phyloP scores from a whole-genome alignment of 2,888 invertebrate genomes.

The Pelosia muscerda region DNA sequence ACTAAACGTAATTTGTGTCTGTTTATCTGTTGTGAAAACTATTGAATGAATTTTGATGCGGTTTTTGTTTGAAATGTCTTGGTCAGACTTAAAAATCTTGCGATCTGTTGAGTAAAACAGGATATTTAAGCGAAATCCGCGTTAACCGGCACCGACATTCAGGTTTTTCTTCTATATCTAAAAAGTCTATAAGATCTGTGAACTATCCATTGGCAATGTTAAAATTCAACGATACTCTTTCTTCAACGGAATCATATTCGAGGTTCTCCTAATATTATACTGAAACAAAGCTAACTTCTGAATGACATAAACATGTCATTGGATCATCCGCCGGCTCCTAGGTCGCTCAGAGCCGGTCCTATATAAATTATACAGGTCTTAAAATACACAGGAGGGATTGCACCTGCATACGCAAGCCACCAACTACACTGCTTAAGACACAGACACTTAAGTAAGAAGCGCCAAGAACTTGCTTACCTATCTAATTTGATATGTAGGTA shows the following conservation, averaged over 20 bases:
- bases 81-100: too few species aligned
- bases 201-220: neutral
- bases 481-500: neutral
- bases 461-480: slow-evolving; percentile 22
- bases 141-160: too few species aligned
- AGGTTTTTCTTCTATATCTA: neutral
- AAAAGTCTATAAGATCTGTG: too few species aligned
- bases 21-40: too few species aligned
- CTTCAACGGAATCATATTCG: neutral
- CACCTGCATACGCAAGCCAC: slow-evolving; percentile 70
- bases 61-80: too few species aligned
- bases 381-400: slow-evolving; percentile 80
- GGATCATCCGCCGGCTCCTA: slow-evolving; percentile 69
- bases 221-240: neutral
- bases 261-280: neutral
- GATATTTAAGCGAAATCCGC: too few species aligned
- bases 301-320: slow-evolving; percentile 54
- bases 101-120: too few species aligned
- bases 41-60: too few species aligned
- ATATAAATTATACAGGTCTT: slow-evolving; percentile 83
- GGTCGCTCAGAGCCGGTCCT: slow-evolving; percentile 73
- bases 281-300: slow-evolving; percentile 27
- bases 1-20: too few species aligned
- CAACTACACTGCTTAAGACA: slow-evolving; percentile 46
- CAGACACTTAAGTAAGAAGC: slow-evolving; percentile 41